Evolutionary conservation across 1,140 invertebrate species (phyloP), one percentile per base, ranked within the genome.

Genomic region (Berghia stephanieae): DNA sequence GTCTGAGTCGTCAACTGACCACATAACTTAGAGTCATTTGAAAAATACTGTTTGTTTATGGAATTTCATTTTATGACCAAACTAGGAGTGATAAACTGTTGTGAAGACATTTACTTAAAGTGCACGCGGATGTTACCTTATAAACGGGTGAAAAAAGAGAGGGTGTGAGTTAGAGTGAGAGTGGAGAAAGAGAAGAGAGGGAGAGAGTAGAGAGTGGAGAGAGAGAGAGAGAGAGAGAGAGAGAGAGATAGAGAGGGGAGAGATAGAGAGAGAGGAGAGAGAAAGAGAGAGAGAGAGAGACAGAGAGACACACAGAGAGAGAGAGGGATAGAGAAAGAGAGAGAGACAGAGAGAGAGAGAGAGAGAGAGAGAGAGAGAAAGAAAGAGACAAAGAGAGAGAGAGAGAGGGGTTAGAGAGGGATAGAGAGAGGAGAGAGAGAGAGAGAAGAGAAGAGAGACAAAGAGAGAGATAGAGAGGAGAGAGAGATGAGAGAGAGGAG

Each of bases 291-390:
- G 36, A 31, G 38, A 31, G 38, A 24, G 43, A 34, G 44, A 44
- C 16, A 75, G 36, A 75, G 52, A 63, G 57, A 67, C 27, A 2
- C 43, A 68, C 34, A 67, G n/a, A 42, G 63, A 36, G 74, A 44
- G 40, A 34, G 40, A 13, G 57, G 31, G 63, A 24, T 38, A 52
- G 57, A 27, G 46, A 66, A 40, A 44, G 31, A 24, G 44, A 67
- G 60, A 31, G 73, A 3, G 13, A 75, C n/a, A 44, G 40, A 75
- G 57, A 66, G 36, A 43, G 40, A 66, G 27, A 63, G 1, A 4
- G 2, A 27, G 44, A 42, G 40, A 42, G 27, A 46, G 40, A 24
- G 31, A 34, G 49, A 5, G 31, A 55, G 34, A 27, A 31, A 55
- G 27, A 38, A 60, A 43, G 44, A 24, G 27, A 6, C 16, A 49